Evolutionary conservation across 2,797 vertebrate species (phyloP).

Genomic region (Gambelia wislizenii): DNA sequence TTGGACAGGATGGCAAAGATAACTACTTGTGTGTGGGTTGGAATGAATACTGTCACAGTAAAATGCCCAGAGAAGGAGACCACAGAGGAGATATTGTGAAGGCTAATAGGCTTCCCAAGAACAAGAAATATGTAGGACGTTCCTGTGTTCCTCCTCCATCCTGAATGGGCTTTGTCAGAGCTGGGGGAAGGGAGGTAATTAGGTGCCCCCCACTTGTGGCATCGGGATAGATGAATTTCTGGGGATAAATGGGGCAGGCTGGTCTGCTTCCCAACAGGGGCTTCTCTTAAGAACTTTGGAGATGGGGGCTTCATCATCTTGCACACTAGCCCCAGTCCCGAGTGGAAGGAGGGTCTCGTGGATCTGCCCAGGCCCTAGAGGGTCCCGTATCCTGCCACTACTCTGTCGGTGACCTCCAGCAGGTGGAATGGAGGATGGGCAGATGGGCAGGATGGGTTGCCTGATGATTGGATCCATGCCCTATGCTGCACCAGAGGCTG

Average conservation of each 20-base stretch:
- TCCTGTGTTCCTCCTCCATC: not conserved
- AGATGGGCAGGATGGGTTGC: not conserved
- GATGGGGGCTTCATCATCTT: too few relatives aligned
- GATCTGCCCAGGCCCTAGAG: not conserved
- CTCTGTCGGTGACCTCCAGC: not conserved
- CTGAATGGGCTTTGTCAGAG: too few relatives aligned
- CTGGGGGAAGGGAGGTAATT: not conserved
- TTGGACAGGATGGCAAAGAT: not conserved
- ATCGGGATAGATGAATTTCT: not conserved
- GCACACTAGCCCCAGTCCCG: not conserved
- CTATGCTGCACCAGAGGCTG: not conserved
- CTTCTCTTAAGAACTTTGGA: not conserved
- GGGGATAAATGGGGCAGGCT: not conserved
- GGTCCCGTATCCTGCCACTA: not conserved
- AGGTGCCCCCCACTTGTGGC: not conserved
- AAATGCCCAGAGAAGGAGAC: not conserved
- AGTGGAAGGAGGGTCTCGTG: not conserved
- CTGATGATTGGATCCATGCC: not conserved
- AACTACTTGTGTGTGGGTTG: not conserved
- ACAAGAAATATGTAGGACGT: not conserved
- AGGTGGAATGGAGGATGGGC: not conserved
- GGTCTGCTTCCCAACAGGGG: not conserved
- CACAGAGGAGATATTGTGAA: not conserved
- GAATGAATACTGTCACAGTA: not conserved
- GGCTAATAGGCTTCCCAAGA: not conserved